These are phyloP conservation scores for Catajapyx aquilonaris DNA, from an alignment of 1,140 invertebrate genomes.

Conservation along the genomic window DNA sequence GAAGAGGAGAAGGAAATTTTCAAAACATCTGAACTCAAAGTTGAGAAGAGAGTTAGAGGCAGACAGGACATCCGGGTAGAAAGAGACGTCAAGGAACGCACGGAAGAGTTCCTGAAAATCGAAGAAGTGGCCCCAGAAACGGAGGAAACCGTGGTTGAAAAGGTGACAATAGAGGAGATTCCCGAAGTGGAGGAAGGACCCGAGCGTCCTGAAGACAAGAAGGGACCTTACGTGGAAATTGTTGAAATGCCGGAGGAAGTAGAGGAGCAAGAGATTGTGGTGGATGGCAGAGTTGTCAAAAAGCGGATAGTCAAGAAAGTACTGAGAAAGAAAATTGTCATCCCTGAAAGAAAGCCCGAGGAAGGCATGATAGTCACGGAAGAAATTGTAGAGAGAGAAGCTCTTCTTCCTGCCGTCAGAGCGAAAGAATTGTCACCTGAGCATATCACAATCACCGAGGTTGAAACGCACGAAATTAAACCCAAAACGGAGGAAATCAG, in stretches of 20 bases:
- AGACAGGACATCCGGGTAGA: too few relatives aligned
- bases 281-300: too few relatives aligned
- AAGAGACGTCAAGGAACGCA: too few relatives aligned
- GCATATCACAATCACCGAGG: not conserved
- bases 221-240: not conserved
- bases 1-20: slow-evolving; percentile 4
- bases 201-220: slow-evolving; percentile 1
- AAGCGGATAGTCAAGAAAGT: not conserved
- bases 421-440: not conserved
- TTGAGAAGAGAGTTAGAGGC: slow-evolving; percentile 6
- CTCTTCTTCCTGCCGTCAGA: slow-evolving; percentile 7
- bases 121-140: too few relatives aligned
- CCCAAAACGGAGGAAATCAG: too few relatives aligned
- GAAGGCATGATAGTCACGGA: slow-evolving; percentile 8
- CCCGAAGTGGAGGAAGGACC: too few relatives aligned
- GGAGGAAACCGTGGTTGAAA: too few relatives aligned
- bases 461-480: not conserved
- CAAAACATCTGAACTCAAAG: slow-evolving; percentile 3
- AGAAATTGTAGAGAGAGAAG: slow-evolving; percentile 8
- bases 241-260: too few relatives aligned
- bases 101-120: slow-evolving; percentile 4
- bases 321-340: not conserved
- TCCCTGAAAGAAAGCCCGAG: slow-evolving; percentile 7
- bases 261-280: too few relatives aligned
- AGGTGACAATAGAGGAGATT: too few relatives aligned